Percentiles rank a stretch among this genome's conserved stretches.
These are phyloP conservation scores for Acanthurus tractus DNA, from an alignment of 2,797 vertebrate species.

Conservation along the genomic window DNA sequence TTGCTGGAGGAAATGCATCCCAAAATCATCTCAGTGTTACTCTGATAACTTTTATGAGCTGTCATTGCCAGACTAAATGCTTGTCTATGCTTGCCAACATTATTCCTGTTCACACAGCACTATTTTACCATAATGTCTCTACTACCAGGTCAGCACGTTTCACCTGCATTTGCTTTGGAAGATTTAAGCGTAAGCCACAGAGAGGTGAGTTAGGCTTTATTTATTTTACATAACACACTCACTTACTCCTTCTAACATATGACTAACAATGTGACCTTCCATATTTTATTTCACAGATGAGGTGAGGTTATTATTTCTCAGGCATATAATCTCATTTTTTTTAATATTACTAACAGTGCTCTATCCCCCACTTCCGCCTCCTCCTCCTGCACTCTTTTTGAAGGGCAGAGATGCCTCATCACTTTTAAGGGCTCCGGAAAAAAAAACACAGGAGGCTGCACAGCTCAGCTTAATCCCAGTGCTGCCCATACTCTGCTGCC, in stretches of 20 bases:
- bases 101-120: constrained; percentile 49
- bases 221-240: constrained; percentile 52
- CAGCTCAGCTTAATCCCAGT: constrained; percentile 70
- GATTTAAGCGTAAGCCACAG: constrained; percentile 32
- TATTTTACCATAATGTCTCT: constrained; percentile 20
- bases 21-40: constrained; percentile 40
- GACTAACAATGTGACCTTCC: constrained; percentile 50
- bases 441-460: constrained; percentile 40
- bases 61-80: constrained; percentile 24
- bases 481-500: constrained; percentile 53
- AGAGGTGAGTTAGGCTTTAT: background rate
- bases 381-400: constrained; percentile 21
- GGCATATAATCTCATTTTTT: constrained; percentile 54
- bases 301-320: constrained; percentile 32
- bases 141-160: constrained; percentile 38
- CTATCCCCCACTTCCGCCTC: constrained; percentile 40
- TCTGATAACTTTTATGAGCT: constrained; percentile 17
- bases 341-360: constrained; percentile 45
- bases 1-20: constrained; percentile 9
- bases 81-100: constrained; percentile 22
- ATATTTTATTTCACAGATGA: constrained; percentile 39
- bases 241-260: constrained; percentile 26
- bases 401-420: constrained; percentile 67
- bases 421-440: constrained; percentile 57
- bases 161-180: constrained; percentile 17